Evolutionary conservation across 2,888 invertebrate species (phyloP).

Genomic region (Ophion costatus): DNA sequence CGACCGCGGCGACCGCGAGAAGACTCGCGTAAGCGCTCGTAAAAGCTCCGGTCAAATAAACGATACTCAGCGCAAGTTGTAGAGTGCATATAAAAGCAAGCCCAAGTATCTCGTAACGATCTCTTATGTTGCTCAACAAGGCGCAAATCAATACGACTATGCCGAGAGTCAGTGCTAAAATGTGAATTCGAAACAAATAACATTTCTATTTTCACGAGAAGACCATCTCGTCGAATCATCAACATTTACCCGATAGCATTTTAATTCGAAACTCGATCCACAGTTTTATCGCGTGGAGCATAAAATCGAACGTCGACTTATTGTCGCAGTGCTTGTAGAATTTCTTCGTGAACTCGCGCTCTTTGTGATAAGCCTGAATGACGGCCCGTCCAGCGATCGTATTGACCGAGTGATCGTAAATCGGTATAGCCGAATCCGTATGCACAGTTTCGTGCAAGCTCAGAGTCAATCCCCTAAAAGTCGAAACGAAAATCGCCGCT

Average conservation of each 20-base stretch:
- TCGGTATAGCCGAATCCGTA: constrained; percentile 70
- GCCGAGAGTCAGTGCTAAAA: constrained; percentile 64
- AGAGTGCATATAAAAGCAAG: constrained; percentile 72
- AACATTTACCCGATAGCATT: constrained; percentile 70
- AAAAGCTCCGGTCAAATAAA: constrained; percentile 67
- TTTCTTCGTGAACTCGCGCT: constrained; percentile 74
- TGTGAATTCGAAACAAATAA: neutral
- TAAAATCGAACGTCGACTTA: constrained; percentile 73
- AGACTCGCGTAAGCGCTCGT: constrained; percentile 70
- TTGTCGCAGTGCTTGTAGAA: constrained; percentile 74
- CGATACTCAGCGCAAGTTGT: constrained; percentile 70
- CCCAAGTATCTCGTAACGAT: constrained; percentile 69
- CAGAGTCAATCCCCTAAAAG: constrained; percentile 68
- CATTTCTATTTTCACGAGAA: neutral
- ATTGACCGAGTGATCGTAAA: constrained; percentile 73
- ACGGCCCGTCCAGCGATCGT: constrained; percentile 73
- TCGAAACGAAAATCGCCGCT: neutral
- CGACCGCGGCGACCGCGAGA: constrained; percentile 68
- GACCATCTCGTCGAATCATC: neutral
- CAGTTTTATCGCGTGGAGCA: constrained; percentile 73
- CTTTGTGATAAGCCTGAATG: constrained; percentile 75
- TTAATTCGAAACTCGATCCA: constrained; percentile 75
- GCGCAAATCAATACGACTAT: constrained; percentile 68
- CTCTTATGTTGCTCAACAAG: constrained; percentile 62
- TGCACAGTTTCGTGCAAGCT: constrained; percentile 70